Evolutionary conservation across 2,888 invertebrate genomes (phyloP).

Genomic region (Xestia xanthographa): DNA sequence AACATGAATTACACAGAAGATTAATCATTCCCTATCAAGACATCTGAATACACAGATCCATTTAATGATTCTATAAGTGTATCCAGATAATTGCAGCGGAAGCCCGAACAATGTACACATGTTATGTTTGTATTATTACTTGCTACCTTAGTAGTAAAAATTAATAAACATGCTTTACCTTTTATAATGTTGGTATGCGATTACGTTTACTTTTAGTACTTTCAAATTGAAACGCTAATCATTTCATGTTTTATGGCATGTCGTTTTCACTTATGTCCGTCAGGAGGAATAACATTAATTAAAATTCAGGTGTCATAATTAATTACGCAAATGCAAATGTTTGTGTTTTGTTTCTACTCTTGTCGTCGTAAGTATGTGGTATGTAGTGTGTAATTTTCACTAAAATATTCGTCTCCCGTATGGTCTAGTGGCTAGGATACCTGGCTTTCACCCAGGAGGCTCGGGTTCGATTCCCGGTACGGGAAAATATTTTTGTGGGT

Average conservation of each 20-base stretch:
- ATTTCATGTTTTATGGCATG: slow-evolving; percentile 8
- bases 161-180: slow-evolving; percentile 21
- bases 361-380: neutral
- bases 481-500: slow-evolving; percentile 81
- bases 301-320: neutral
- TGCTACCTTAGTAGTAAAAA: slow-evolving; percentile 38
- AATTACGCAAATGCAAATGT: neutral
- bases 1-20: slow-evolving; percentile 30
- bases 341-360: neutral
- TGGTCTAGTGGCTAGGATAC: slow-evolving; percentile 93
- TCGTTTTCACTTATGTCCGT: slow-evolving; percentile 20
- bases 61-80: slow-evolving; percentile 51
- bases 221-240: slow-evolving; percentile 31
- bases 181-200: slow-evolving; percentile 8
- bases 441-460: slow-evolving; percentile 94
- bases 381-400: slow-evolving; percentile 15
- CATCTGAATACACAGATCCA: slow-evolving; percentile 52
- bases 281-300: slow-evolving; percentile 8
- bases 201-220: slow-evolving; percentile 7
- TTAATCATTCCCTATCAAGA: slow-evolving; percentile 44
- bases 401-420: slow-evolving; percentile 81
- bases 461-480: slow-evolving; percentile 94
- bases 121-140: slow-evolving; percentile 33
- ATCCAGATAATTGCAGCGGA: slow-evolving; percentile 53
- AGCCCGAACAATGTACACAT: slow-evolving; percentile 47